phyloP scores from a whole-genome alignment of 2,888 invertebrate species.

The Tetanocera ferruginea region DNA sequence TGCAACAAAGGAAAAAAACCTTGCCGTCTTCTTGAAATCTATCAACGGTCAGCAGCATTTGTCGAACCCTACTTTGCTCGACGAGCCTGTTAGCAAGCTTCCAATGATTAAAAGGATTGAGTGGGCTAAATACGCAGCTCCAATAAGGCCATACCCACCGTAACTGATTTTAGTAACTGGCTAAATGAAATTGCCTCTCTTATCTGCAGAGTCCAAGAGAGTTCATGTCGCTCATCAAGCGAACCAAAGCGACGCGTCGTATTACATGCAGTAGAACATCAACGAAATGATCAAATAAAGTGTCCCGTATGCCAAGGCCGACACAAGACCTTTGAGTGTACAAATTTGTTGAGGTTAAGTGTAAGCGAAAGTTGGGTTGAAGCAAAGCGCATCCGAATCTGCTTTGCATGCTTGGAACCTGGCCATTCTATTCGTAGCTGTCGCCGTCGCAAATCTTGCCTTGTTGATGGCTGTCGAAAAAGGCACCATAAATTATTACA shows the following conservation, averaged over 20 bases:
- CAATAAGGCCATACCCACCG: conserved; percentile 23
- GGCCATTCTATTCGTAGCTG: conserved; percentile 16
- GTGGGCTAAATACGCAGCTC: conserved; percentile 39
- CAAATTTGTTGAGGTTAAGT: background rate
- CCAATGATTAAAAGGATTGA: conserved; percentile 42
- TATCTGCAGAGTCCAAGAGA: conserved; percentile 27
- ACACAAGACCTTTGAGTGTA: background rate
- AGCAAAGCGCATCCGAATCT: background rate
- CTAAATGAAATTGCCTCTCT: conserved; percentile 23
- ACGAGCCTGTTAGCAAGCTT: conserved; percentile 41
- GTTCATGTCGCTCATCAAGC: too few relatives aligned
- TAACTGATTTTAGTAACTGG: conserved; percentile 35
- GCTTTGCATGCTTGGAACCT: conserved; percentile 6
- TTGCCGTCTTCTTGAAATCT: conserved; percentile 39
- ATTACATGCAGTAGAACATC: conserved; percentile 16
- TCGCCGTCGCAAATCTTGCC: conserved; percentile 1
- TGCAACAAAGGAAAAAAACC: conserved; percentile 42
- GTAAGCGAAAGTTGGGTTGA: background rate
- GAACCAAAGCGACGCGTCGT: conserved; percentile 16
- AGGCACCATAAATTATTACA: conserved; percentile 21
- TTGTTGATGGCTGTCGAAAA: background rate
- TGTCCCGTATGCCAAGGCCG: background rate
- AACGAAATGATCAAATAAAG: background rate
- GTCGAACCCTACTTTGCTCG: conserved; percentile 43
- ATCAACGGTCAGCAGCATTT: conserved; percentile 42